Evolutionary conservation across 2,113 vertebrate genomes (phyloP).

Genomic region (Ochotona princeps): DNA sequence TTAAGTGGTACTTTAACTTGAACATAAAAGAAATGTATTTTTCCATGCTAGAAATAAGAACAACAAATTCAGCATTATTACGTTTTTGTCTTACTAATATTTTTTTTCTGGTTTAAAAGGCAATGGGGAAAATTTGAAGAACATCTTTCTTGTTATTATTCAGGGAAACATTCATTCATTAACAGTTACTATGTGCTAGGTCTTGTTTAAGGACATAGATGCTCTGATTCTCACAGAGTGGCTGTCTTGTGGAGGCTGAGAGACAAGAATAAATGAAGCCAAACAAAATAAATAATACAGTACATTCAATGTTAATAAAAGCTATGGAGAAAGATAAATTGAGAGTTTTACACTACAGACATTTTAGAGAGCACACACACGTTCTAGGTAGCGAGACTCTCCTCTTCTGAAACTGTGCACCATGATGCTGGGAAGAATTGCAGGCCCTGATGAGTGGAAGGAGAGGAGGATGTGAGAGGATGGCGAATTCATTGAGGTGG

Average conservation of each 20-base stretch:
- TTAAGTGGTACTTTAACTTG: constrained; percentile 5
- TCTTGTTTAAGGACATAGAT: background rate
- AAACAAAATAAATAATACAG: background rate
- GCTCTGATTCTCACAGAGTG: background rate
- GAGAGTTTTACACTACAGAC: background rate
- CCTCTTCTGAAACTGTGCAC: accelerated
- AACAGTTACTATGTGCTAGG: background rate
- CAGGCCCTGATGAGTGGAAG: background rate
- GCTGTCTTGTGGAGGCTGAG: background rate
- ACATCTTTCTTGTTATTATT: background rate
- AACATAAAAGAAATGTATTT: constrained; percentile 55
- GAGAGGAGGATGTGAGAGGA: accelerated
- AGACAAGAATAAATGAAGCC: background rate
- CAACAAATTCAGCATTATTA: background rate
- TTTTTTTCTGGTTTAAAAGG: background rate
- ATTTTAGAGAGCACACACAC: background rate
- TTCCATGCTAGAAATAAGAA: constrained; percentile 34
- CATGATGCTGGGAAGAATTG: background rate
- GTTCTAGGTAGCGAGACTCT: background rate
- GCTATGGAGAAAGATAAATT: background rate
- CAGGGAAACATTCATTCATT: background rate
- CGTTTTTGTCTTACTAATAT: background rate
- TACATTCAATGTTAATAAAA: background rate
- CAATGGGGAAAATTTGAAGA: background rate
- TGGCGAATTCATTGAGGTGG: background rate